These are phyloP conservation scores for Gallinago jamesoni DNA, from an alignment of 2,113 vertebrate species.

Conservation along the genomic window DNA sequence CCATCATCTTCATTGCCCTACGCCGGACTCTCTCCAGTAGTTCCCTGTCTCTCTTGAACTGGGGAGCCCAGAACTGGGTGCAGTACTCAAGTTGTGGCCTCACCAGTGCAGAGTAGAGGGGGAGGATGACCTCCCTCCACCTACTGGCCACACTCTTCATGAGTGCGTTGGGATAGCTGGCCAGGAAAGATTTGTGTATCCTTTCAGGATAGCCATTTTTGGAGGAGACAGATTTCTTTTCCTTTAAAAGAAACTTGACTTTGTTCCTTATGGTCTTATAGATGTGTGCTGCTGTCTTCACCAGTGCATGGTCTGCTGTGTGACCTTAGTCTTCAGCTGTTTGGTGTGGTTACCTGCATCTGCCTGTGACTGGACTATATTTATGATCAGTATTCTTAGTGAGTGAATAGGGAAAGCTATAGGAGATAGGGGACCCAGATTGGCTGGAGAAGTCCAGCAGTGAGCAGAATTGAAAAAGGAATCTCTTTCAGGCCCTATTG, in stretches of 20 bases:
- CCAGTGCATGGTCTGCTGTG: not conserved
- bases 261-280: not conserved
- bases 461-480: not conserved
- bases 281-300: not conserved
- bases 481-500: not conserved
- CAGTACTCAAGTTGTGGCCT: no score
- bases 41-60: no score
- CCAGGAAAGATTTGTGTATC: not conserved
- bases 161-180: not conserved
- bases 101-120: no score
- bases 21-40: no score
- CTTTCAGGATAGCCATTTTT: not conserved
- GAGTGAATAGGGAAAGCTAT: not conserved
- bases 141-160: not conserved
- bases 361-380: not conserved
- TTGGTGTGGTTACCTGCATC: not conserved
- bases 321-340: not conserved
- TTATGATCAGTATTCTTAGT: not conserved
- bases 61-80: no score
- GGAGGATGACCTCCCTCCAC: no score
- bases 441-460: not conserved
- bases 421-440: not conserved
- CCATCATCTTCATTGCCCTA: no score
- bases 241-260: not conserved
- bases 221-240: not conserved